Base-by-base conservation (phyloP, 2,797 vertebrate genomes). In the Salmo trutta region DNA sequence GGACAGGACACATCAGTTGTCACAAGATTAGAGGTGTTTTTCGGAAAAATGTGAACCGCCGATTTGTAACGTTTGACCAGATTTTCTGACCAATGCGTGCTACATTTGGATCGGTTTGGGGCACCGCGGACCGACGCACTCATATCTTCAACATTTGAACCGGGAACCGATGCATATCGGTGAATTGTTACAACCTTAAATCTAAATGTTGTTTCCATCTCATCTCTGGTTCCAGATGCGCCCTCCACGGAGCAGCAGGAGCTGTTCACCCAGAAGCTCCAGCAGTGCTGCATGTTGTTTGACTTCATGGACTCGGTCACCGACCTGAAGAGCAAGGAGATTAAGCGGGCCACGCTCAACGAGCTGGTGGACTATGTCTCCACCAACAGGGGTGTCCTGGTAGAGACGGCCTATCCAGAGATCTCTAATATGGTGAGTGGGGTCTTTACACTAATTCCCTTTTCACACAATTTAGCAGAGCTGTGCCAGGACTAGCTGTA, bases 361-460 rank as follows among this genome's bases (percentile, higher is more conserved):
- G 98, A 99, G 92, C 93, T 99, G 65, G 97, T 99, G 92, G 98
- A 99, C 87, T 99, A 97, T 67, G 96, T 99, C 84, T 98, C 98
- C 86, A 98, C 97, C 87, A 98, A 97, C 93, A 94, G 98, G 86
- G 98, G 97, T 6, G 94, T 99, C 80, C 96, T 99, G 92, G 95
- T 98, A 90, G 98, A 99, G 86, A 88, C 96, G 53, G 91, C 95
- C 7, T 99, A 99, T 94, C 95, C 96, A 80, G 97, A 99, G 91
- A 99, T 99, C 93, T 94, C 96, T 71, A 96, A 93, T 89, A 99
- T 99, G 98, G 98, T 99, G 93, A 96, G 96, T 88, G 71, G 59
- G 8, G 73, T 64, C 52, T 59, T n/a, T 31, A 7, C 70, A 29
- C 12, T 5, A 67, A 67, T 5, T 16, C 17, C 56, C 56, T 21